These are phyloP conservation scores for Hylaea fasciaria DNA, from an alignment of 2,888 invertebrate species.

Conservation along the genomic window DNA sequence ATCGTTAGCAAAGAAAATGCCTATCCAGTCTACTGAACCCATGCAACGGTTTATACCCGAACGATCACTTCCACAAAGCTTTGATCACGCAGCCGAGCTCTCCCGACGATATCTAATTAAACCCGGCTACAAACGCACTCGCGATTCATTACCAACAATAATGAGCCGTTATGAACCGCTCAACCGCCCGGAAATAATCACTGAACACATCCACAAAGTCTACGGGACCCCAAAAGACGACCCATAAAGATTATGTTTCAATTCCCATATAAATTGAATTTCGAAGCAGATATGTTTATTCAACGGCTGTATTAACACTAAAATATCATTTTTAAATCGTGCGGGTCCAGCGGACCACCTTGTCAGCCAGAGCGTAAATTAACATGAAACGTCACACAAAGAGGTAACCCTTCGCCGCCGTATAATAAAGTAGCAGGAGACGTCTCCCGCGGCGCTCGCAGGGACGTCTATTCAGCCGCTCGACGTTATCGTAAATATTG, in stretches of 20 bases:
- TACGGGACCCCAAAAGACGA: constrained; percentile 5
- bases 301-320: constrained; percentile 75
- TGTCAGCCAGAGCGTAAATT: constrained; percentile 74
- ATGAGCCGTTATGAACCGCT: constrained; percentile 34
- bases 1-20: constrained; percentile 1
- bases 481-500: constrained; percentile 84
- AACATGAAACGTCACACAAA: constrained; percentile 79
- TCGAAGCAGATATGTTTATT: constrained; percentile 56
- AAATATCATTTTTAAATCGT: constrained; percentile 75
- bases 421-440: constrained; percentile 67
- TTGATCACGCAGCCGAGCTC: constrained; percentile 35
- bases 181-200: constrained; percentile 41
- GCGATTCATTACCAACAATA: constrained; percentile 39
- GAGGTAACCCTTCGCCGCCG: constrained; percentile 78
- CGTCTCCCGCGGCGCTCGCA: constrained; percentile 70
- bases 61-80: constrained; percentile 40
- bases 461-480: constrained; percentile 72
- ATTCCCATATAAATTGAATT: constrained; percentile 68
- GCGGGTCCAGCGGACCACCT: constrained; percentile 73
- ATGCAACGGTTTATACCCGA: constrained; percentile 32
- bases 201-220: constrained; percentile 26
- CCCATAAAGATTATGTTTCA: constrained; percentile 38
- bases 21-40: constrained; percentile 8
- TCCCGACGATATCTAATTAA: constrained; percentile 41
- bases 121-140: constrained; percentile 35